A percentile compares a stretch with the other conserved stretches of the same genome.
Evolutionary conservation across 2,797 vertebrate genomes (phyloP).

Genomic region (Brotula barbata): DNA sequence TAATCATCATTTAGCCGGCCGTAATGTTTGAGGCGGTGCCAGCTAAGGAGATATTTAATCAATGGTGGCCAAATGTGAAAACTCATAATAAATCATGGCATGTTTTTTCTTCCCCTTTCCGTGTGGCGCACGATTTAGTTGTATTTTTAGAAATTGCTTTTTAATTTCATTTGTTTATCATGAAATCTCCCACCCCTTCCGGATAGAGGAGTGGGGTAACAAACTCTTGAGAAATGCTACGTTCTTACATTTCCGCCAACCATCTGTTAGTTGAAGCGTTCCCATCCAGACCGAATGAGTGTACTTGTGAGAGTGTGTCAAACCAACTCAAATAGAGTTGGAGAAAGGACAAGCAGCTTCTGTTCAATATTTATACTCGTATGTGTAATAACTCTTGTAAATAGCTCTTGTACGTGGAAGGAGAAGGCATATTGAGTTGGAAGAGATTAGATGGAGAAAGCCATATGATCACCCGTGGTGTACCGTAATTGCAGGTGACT

Average conservation of each 20-base stretch:
- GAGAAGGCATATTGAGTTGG: constrained; percentile 43
- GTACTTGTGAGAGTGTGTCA: constrained; percentile 28
- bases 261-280: constrained; percentile 36
- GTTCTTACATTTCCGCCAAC: constrained; percentile 25
- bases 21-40: constrained; percentile 53
- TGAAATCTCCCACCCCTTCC: constrained; percentile 38
- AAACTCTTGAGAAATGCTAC: constrained; percentile 27
- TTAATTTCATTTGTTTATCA: constrained; percentile 56
- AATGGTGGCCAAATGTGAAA: constrained; percentile 51
- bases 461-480: constrained; percentile 31
- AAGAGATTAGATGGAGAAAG: constrained; percentile 37
- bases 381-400: constrained; percentile 37
- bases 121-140: constrained; percentile 33
- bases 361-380: constrained; percentile 34
- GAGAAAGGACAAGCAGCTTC: constrained; percentile 42
- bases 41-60: constrained; percentile 68
- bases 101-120: constrained; percentile 13
- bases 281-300: constrained; percentile 25
- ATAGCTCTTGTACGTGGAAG: constrained; percentile 33
- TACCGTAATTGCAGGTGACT: constrained; percentile 31
- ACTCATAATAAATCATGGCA: constrained; percentile 62
- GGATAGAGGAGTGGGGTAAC: constrained; percentile 33
- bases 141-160: constrained; percentile 59
- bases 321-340: constrained; percentile 17
- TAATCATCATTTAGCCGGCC: constrained; percentile 66